Evolutionary conservation across 1,140 invertebrate genomes (phyloP).

Genomic region (Dendrolimus punctatus): DNA sequence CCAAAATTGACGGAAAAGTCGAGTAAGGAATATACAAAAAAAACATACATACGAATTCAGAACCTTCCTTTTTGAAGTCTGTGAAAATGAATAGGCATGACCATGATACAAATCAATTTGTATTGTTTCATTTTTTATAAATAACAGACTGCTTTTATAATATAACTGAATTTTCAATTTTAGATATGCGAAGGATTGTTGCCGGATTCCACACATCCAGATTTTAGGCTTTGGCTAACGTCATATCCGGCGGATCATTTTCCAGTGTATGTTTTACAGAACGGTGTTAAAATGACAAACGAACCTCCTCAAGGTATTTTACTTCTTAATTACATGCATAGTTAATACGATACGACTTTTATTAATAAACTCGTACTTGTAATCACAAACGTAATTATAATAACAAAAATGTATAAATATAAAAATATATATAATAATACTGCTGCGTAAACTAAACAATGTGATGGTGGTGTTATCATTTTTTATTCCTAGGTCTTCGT

Average conservation of each 20-base stretch:
- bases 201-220: conserved; percentile 84
- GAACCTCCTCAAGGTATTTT: conserved; percentile 86
- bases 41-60: too few species aligned
- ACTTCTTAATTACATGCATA: not conserved
- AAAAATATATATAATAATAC: too few species aligned
- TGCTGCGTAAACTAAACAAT: too few species aligned
- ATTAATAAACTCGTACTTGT: not conserved
- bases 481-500: conserved; percentile 67
- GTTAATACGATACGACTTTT: not conserved
- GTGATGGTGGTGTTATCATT: too few species aligned
- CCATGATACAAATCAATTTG: too few species aligned
- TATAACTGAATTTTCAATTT: not conserved
- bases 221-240: conserved; percentile 95
- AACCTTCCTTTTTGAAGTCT: too few species aligned
- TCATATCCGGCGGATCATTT: conserved; percentile 95
- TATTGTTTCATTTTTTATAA: not conserved
- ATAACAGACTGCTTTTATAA: not conserved
- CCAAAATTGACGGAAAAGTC: too few species aligned
- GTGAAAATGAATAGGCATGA: too few species aligned
- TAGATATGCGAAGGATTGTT: conserved; percentile 86
- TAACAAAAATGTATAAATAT: too few species aligned
- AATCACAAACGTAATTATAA: not conserved
- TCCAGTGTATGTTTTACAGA: conserved; percentile 92
- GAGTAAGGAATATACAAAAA: too few species aligned
- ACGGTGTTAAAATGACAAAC: conserved; percentile 97